Percentiles rank a stretch among this genome's conserved stretches.
Evolutionary conservation across 1,140 invertebrate genomes (phyloP).

Genomic region (Trichomalopsis sarcophagae): DNA sequence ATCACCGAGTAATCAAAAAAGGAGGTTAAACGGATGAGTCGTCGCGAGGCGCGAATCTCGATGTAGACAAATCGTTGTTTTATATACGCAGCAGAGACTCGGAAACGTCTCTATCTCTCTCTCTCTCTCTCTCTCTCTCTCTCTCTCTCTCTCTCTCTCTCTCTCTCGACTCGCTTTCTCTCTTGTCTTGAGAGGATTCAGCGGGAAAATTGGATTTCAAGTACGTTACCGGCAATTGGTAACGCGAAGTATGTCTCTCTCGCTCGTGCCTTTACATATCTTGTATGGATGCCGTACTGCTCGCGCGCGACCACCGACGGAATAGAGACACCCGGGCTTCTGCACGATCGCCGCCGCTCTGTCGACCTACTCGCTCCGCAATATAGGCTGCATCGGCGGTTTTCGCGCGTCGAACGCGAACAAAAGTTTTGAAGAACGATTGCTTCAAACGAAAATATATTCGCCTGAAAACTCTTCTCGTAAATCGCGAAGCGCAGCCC

Average conservation of each 20-base stretch:
- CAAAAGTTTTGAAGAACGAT: background rate
- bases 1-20: too few relatives aligned
- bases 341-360: background rate
- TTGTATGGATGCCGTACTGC: conserved; percentile 38
- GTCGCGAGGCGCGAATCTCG: conserved; percentile 21
- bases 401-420: too few relatives aligned
- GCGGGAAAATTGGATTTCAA: conserved; percentile 43
- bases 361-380: background rate
- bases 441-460: background rate
- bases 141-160: too few relatives aligned
- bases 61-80: background rate
- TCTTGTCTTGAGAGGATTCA: conserved; percentile 51
- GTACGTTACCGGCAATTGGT: conserved; percentile 27
- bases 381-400: too few relatives aligned
- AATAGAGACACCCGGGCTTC: background rate
- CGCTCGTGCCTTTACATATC: conserved; percentile 17
- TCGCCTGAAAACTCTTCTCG: background rate
- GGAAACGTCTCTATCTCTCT: background rate
- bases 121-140: too few relatives aligned
- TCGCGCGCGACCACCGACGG: too few relatives aligned
- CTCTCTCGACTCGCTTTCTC: background rate
- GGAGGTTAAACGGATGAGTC: background rate
- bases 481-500: background rate
- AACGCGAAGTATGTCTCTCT: conserved; percentile 33
- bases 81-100: background rate